A percentile compares a stretch with the other conserved stretches of the same genome.
These are phyloP conservation scores for Lacanobia oleracea DNA, from an alignment of 2,888 invertebrate species.

Conservation along the genomic window DNA sequence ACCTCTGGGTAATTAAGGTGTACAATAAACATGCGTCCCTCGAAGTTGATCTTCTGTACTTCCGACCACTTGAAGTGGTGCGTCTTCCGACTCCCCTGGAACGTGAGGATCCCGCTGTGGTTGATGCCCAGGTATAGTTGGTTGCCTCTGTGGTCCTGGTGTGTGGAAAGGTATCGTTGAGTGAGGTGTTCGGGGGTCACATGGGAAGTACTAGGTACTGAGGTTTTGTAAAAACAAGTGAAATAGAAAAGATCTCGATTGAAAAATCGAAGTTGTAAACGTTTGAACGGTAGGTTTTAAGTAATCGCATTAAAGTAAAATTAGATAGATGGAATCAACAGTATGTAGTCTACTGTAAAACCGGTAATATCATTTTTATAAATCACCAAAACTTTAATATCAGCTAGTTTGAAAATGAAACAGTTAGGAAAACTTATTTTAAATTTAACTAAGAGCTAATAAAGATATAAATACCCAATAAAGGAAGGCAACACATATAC, in stretches of 20 bases:
- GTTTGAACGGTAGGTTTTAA: background rate
- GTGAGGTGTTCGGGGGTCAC: background rate
- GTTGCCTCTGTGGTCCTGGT: slow-evolving; percentile 97
- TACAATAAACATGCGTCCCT: slow-evolving; percentile 99
- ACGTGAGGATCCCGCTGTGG: slow-evolving; percentile 98
- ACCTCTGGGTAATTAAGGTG: slow-evolving; percentile 98
- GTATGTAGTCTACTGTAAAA: background rate
- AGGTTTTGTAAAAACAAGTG: background rate
- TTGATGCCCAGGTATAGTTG: slow-evolving; percentile 98
- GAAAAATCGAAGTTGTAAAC: background rate
- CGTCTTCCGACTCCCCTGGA: slow-evolving; percentile 97
- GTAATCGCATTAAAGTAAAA: background rate
- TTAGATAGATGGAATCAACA: background rate
- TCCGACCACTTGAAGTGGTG: slow-evolving; percentile 99
- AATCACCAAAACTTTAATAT: no score
- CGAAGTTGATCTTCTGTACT: slow-evolving; percentile 98
- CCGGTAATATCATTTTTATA: background rate
- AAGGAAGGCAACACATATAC: slow-evolving; percentile 63
- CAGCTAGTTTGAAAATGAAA: no score
- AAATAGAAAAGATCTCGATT: background rate
- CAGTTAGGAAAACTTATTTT: background rate
- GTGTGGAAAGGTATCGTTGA: slow-evolving; percentile 35
- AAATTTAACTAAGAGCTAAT: slow-evolving; percentile 16
- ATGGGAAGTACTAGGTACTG: background rate
- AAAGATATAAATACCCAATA: slow-evolving; percentile 44